phyloP scores from a whole-genome alignment of 2,797 vertebrate species.

The Sarcophilus harrisii region DNA sequence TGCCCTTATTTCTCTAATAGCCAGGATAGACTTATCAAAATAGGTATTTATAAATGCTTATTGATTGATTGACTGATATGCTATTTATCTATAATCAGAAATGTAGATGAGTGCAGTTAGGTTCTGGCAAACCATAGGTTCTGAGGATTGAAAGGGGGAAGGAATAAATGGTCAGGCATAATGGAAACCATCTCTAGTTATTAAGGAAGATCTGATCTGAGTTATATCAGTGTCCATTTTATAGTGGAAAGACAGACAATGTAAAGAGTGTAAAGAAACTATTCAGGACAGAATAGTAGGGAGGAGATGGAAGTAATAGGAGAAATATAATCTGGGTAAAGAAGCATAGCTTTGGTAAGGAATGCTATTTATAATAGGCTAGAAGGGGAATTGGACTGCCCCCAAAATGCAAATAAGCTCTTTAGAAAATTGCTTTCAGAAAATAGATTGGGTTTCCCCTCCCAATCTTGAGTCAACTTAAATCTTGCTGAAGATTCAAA shows the following conservation, averaged over 20 bases:
- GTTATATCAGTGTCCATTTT: not conserved
- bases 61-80: not conserved
- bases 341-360: not conserved
- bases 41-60: not conserved
- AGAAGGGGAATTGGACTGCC: not conserved
- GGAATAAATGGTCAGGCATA: not conserved
- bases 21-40: not conserved
- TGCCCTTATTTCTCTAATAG: not conserved
- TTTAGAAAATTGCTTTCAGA: not conserved
- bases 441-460: not conserved
- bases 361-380: not conserved
- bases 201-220: not conserved
- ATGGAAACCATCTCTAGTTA: not conserved
- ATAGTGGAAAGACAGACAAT: not conserved
- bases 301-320: not conserved
- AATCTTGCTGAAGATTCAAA: not conserved
- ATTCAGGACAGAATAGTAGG: not conserved
- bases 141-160: not conserved
- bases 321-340: not conserved
- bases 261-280: not conserved
- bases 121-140: not conserved
- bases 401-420: not conserved
- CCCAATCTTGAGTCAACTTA: not conserved
- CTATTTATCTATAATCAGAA: not conserved
- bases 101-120: not conserved